Evolutionary conservation across 2,888 invertebrate genomes (phyloP), one percentile per base, ranked within the genome.

Genomic region (Frankliniella intonsa): DNA sequence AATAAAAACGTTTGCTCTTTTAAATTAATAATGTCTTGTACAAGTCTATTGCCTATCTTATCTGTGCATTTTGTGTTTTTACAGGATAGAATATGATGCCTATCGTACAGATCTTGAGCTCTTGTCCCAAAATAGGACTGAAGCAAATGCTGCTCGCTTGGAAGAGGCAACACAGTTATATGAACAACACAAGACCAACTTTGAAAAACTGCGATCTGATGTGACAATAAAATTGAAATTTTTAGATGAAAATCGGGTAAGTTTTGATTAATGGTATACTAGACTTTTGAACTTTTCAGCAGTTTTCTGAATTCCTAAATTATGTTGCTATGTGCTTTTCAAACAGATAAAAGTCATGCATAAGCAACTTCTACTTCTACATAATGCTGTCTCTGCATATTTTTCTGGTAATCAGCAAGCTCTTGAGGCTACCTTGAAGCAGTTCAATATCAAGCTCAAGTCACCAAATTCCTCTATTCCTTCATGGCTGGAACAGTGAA

Each of bases 311-410:
- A 38, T 38, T 3, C 38, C 38, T n/a, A 12, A 50, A 14, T 80
- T 50, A 50, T 69, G 22, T 80, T 80, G 49, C 83, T 69, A 14
- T 82, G 62, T 83, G 51, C 84, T 83, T 84, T 83, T 85, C 51
- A 88, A 89, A n/a, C 89, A 98, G 97, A 95, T 98, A 86, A 98
- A 98, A 89, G 98, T 98, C 85, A 98, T 99, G 98, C 97, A 98
- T 89, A 98, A 98, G 88, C 98, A 99, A 88, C 90, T 99, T 84
- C 90, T 98, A 82, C 89, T 99, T 85, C 96, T 98, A 89, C 98
- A 99, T 89, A 98, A 98, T 89, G 98, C 98, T 1, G 94, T 98
- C 83, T 95, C 97, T 55, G 97, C 98, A 11, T 99, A 98, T 90
- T 98, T 98, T 90, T 96, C 97, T 86, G 98, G 98, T 82, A 99